Evolutionary conservation across 1,140 invertebrate species (phyloP).

Genomic region (Dendroctonus ponderosae): DNA sequence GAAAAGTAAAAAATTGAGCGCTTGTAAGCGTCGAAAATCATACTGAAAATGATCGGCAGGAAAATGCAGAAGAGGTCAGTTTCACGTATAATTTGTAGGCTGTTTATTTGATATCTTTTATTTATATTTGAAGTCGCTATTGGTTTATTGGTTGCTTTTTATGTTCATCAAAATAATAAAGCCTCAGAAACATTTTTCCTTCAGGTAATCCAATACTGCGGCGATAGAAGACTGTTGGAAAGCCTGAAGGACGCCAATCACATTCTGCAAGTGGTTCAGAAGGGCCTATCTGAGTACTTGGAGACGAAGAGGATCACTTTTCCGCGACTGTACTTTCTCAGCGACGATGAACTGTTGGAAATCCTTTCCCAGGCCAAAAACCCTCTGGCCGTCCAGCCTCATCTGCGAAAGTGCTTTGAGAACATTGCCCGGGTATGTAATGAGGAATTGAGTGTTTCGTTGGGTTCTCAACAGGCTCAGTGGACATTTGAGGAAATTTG

Average conservation of each 20-base stretch:
- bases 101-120: too few species aligned
- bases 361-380: constrained; percentile 73
- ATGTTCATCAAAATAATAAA: too few species aligned
- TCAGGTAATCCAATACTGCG: constrained; percentile 61
- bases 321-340: constrained; percentile 75
- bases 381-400: constrained; percentile 72
- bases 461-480: too few species aligned
- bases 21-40: too few species aligned
- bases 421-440: constrained; percentile 65
- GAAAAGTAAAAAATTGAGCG: too few species aligned
- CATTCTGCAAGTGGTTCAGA: constrained; percentile 67
- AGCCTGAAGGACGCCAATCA: constrained; percentile 67
- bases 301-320: constrained; percentile 71
- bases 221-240: constrained; percentile 62
- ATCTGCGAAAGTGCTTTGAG: constrained; percentile 78
- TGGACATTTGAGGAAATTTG: too few species aligned
- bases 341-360: constrained; percentile 74
- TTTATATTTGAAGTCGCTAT: too few species aligned
- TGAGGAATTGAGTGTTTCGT: neutral
- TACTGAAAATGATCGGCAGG: too few species aligned
- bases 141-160: too few species aligned
- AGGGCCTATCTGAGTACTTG: constrained; percentile 72
- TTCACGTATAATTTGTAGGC: too few species aligned
- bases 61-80: too few species aligned
- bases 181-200: neutral